Evolutionary conservation across 1,140 invertebrate genomes (phyloP).

Genomic region (Leptonema lineaticorne): DNA sequence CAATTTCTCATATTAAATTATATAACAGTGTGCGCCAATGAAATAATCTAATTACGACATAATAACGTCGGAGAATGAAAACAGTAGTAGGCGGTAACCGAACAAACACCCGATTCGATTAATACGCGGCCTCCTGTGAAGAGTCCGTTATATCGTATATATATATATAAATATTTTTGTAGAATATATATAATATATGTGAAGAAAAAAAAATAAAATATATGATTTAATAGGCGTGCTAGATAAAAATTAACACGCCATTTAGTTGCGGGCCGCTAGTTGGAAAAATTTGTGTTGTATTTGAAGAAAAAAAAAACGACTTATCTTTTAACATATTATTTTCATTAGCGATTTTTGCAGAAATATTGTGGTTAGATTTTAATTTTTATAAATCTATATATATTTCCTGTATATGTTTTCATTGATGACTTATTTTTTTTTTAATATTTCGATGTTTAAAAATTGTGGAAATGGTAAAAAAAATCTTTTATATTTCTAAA

Average conservation of each 20-base stretch:
- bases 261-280: slow-evolving; percentile 6
- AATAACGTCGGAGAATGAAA: slow-evolving; percentile 29
- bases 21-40: too few species aligned
- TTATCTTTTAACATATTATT: too few species aligned
- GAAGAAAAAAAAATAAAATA: neutral
- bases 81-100: slow-evolving; percentile 10
- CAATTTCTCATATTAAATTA: slow-evolving; percentile 27
- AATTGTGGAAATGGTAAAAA: too few species aligned
- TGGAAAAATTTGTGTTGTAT: neutral
- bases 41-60: slow-evolving; percentile 35
- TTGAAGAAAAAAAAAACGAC: too few species aligned
- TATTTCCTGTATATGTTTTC: neutral
- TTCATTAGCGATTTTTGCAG: too few species aligned
- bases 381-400: neutral
- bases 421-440: neutral
- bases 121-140: slow-evolving; percentile 24
- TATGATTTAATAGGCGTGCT: slow-evolving; percentile 13
- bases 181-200: neutral
- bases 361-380: neutral
- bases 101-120: slow-evolving; percentile 4
- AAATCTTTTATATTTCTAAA: too few species aligned
- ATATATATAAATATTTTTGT: too few species aligned
- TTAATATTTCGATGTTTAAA: neutral
- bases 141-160: too few species aligned
- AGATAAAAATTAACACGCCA: slow-evolving; percentile 23